phyloP scores from a whole-genome alignment of 2,797 vertebrate species.

The Rhinatrema bivittatum region DNA sequence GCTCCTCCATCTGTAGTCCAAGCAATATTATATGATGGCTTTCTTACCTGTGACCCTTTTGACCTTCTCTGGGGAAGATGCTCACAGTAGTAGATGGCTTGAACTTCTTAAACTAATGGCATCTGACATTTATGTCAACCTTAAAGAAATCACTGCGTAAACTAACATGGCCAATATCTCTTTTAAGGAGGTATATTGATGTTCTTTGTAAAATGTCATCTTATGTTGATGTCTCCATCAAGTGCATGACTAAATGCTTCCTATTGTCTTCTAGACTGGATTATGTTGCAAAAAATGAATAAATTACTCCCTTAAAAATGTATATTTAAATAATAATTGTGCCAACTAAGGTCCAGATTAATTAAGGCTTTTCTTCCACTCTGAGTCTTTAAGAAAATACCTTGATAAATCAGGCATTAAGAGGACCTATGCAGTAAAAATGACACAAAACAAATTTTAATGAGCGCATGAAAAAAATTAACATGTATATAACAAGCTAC shows the following conservation, averaged over 20 bases:
- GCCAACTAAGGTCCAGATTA: too few species aligned
- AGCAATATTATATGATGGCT: background rate
- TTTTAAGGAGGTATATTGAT: slow-evolving; percentile 28
- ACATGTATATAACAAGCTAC: too few species aligned
- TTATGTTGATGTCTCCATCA: slow-evolving; percentile 23
- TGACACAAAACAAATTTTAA: too few species aligned
- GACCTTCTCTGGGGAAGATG: slow-evolving; percentile 21
- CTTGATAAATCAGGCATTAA: too few species aligned
- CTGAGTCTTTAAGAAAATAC: too few species aligned
- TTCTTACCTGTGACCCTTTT: slow-evolving; percentile 41
- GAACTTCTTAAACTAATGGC: slow-evolving; percentile 45
- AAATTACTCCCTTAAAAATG: slow-evolving; percentile 25
- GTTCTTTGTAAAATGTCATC: slow-evolving; percentile 10
- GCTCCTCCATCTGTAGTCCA: background rate
- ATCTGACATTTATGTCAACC: slow-evolving; percentile 52
- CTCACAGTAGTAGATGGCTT: slow-evolving; percentile 16
- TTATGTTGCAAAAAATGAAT: slow-evolving; percentile 20
- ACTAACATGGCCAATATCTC: slow-evolving; percentile 18
- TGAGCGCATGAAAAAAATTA: too few species aligned
- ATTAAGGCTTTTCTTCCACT: too few species aligned
- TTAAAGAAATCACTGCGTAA: slow-evolving; percentile 48
- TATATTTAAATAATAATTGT: background rate
- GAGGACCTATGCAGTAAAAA: too few species aligned
- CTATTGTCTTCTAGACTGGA: slow-evolving; percentile 14
- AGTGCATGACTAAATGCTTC: slow-evolving; percentile 1